Conservation (phyloP, 2,888 invertebrate genomes). For the Hipparchia sbordonii region DNA sequence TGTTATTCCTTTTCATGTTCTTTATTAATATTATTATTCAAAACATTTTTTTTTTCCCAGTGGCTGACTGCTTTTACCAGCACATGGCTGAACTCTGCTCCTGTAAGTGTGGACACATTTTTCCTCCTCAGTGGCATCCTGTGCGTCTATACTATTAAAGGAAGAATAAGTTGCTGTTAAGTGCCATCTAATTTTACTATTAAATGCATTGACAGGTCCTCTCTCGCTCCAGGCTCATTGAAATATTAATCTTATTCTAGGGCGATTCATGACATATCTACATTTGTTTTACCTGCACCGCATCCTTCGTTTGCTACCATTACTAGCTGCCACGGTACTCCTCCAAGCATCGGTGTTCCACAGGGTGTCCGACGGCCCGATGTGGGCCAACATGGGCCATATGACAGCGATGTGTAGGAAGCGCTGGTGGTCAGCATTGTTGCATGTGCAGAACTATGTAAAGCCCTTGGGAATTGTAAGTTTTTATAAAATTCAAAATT, state of each 20-base stretch:
- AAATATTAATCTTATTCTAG: constrained; percentile 45
- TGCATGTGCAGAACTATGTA: constrained; percentile 50
- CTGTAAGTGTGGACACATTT: constrained; percentile 86
- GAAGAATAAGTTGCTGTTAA: constrained; percentile 60
- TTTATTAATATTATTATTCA: neutral
- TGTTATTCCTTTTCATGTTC: too few species aligned
- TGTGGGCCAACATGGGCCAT: constrained; percentile 48
- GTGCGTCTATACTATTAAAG: constrained; percentile 62
- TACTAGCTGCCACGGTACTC: constrained; percentile 54
- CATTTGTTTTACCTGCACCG: constrained; percentile 67
- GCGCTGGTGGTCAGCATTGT: constrained; percentile 51
- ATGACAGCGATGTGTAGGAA: constrained; percentile 46
- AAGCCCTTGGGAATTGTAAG: constrained; percentile 37
- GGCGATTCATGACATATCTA: constrained; percentile 54
- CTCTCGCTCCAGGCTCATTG: neutral
- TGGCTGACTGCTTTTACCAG: constrained; percentile 53
- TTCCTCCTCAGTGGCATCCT: constrained; percentile 74
- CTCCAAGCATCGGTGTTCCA: constrained; percentile 59
- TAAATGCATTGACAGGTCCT: too few species aligned
- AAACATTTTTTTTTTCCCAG: constrained; percentile 46
- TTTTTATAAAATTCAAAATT: neutral
- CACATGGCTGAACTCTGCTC: constrained; percentile 65
- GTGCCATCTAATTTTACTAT: constrained; percentile 25
- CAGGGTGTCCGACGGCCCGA: constrained; percentile 59
- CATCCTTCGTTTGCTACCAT: constrained; percentile 62